phyloP scores from a whole-genome alignment of 1,140 invertebrate species.

The Nasonia longicornis region DNA sequence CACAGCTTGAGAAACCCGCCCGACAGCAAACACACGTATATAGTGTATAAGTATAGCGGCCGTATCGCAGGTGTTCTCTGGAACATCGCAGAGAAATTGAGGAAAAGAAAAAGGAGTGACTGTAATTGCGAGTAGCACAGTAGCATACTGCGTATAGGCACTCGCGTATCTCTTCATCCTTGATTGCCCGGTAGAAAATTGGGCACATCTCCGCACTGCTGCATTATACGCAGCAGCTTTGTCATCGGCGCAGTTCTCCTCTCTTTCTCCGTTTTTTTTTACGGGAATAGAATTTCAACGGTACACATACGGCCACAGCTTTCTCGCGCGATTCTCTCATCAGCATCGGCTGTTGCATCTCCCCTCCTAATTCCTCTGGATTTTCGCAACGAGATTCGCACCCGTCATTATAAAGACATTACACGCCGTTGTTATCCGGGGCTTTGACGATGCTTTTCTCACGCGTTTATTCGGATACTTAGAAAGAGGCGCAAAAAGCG shows the following conservation, averaged over 20 bases:
- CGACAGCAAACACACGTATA: no score
- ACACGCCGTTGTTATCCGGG: background rate
- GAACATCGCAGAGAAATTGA: constrained; percentile 10
- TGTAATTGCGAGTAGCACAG: background rate
- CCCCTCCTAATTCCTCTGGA: background rate
- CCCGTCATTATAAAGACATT: constrained; percentile 14
- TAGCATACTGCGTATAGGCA: background rate
- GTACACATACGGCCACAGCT: background rate
- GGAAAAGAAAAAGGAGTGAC: background rate
- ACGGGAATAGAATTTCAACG: background rate
- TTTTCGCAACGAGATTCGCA: constrained; percentile 22
- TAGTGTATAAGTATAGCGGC: background rate
- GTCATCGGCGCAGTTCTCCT: background rate
- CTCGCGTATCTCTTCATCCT: background rate
- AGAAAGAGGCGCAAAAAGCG: background rate
- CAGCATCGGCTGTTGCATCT: background rate
- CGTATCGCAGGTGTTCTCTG: background rate
- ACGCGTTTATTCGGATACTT: background rate
- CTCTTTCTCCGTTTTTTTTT: background rate
- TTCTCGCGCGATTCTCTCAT: constrained; percentile 10
- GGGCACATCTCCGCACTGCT: background rate
- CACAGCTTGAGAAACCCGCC: no score
- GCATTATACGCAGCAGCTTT: background rate
- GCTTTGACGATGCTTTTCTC: constrained; percentile 9
- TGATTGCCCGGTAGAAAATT: constrained; percentile 22